Conservation (phyloP, 2,888 invertebrate genomes). For the Myopa tessellatipennis region DNA sequence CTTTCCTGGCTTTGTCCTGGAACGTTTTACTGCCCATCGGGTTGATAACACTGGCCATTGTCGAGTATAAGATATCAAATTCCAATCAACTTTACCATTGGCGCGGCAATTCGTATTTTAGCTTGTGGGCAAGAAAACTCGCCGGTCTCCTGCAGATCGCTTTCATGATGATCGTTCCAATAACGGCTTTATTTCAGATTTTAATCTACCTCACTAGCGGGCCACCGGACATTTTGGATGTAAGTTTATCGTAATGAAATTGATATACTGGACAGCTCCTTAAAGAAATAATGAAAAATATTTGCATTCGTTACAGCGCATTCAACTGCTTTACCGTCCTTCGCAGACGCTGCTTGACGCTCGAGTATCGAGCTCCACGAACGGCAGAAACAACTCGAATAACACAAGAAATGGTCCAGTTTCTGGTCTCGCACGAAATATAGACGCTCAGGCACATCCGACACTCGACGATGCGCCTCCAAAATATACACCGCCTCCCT, state of each 20-base stretch:
- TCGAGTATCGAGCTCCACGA: conserved; percentile 43
- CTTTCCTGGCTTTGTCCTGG: conserved; percentile 85
- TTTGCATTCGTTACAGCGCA: conserved; percentile 73
- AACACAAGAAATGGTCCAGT: conserved; percentile 17
- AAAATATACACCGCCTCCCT: conserved; percentile 93
- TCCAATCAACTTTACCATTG: conserved; percentile 77
- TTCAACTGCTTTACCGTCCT: conserved; percentile 86
- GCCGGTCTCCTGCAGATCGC: conserved; percentile 82
- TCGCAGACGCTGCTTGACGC: conserved; percentile 65
- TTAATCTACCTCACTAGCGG: conserved; percentile 84
- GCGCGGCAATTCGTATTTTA: conserved; percentile 81
- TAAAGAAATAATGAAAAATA: neutral
- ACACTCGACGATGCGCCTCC: conserved; percentile 82
- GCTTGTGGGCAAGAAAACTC: conserved; percentile 81
- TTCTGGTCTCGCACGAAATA: neutral
- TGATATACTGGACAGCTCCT: neutral
- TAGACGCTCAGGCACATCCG: neutral
- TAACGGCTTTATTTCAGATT: conserved; percentile 72
- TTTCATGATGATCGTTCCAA: conserved; percentile 78
- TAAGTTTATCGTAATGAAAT: conserved; percentile 69
- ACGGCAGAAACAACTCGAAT: conserved; percentile 38
- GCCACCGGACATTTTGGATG: conserved; percentile 88
- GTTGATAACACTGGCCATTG: conserved; percentile 78
- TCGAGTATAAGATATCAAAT: conserved; percentile 78
- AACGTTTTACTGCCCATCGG: conserved; percentile 87